Evolutionary conservation across 2,888 invertebrate genomes (phyloP), one percentile per base, ranked within the genome.

Genomic region (Meloe dianella): DNA sequence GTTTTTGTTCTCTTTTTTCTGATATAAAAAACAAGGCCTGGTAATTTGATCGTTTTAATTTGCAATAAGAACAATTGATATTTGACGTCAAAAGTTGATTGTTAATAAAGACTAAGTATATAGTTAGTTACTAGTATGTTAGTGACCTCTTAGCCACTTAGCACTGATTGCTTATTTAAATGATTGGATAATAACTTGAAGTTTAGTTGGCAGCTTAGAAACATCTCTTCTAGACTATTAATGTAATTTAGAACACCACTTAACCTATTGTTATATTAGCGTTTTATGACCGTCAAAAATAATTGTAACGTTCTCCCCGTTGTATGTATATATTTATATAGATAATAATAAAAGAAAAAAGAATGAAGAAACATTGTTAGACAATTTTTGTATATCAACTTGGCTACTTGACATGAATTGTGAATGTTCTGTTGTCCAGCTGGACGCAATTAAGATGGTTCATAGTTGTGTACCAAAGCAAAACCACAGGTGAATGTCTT

Each of bases 131-230:
- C 69, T 63, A 67, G 68, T 67, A 69, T 74, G 75, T 75, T 75
- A 75, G 75, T 75, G 77, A 77, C 77, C 76, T 76, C 74, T 75
- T 70, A 73, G 69, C 71, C 71, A 75, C 72, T 71, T 70, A 73
- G 73, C 74, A 73, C 75, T 77, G 75, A 77, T 77, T 77, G 74
- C 71, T 77, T 73, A 74, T 76, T 76, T 73, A 73, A 74, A 74
- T 74, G 69, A 75, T 75, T 75, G 71, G 73, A 72, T 74, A 75
- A 75, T 74, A 70, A 75, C 63, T 71, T 64, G 54, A 68, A 62
- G 57, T 64, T 63, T 61, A 57, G 57, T 64, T 64, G 60, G 60
- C 64, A 64, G 64, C 64, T 57, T 66, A 69, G 67, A 67, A 61
- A 67, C 65, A 65, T 58, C 67, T 70, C 67, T 70, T 63, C 65